These are phyloP conservation scores for Monochamus saltuarius DNA, from an alignment of 1,140 invertebrate genomes.

Conservation along the genomic window DNA sequence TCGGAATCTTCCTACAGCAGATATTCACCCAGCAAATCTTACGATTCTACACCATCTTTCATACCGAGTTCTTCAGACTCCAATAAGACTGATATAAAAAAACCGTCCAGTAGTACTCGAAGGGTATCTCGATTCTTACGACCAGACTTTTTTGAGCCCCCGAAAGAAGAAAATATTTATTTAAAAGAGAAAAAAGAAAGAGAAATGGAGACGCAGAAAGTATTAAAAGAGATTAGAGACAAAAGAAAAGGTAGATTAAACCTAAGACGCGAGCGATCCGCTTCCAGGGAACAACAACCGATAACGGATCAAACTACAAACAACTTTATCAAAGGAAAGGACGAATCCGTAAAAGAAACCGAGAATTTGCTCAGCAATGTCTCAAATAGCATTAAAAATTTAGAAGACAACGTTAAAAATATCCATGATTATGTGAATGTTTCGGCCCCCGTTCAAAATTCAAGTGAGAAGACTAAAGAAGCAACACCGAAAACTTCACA, in stretches of 20 bases:
- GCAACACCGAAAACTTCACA: not conserved
- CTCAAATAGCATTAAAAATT: slow-evolving; percentile 43
- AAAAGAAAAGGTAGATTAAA: slow-evolving; percentile 55
- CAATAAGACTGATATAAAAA: slow-evolving; percentile 39
- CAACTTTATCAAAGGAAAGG: not conserved
- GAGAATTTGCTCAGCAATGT: slow-evolving; percentile 37
- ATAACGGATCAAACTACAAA: slow-evolving; percentile 1
- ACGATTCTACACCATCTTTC: slow-evolving; percentile 10
- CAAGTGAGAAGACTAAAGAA: not conserved
- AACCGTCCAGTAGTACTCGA: slow-evolving; percentile 37
- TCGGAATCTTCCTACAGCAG: slow-evolving; percentile 18
- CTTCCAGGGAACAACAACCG: not conserved
- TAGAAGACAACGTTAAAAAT: slow-evolving; percentile 32
- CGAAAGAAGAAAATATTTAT: slow-evolving; percentile 68
- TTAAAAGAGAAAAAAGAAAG: slow-evolving; percentile 69
- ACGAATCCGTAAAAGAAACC: slow-evolving; percentile 28
- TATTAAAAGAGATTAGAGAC: slow-evolving; percentile 64
- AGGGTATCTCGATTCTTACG: slow-evolving; percentile 71
- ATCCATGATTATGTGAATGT: slow-evolving; percentile 37
- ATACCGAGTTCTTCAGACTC: slow-evolving; percentile 16
- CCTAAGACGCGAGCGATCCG: slow-evolving; percentile 34
- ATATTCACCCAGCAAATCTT: slow-evolving; percentile 27
- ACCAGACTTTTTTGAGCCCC: slow-evolving; percentile 76
- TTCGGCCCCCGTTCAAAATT: not conserved
- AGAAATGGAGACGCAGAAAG: slow-evolving; percentile 64